Evolutionary conservation across 2,113 vertebrate species (phyloP), one percentile per base, ranked within the genome.

Genomic region (Cyanocitta stelleri): DNA sequence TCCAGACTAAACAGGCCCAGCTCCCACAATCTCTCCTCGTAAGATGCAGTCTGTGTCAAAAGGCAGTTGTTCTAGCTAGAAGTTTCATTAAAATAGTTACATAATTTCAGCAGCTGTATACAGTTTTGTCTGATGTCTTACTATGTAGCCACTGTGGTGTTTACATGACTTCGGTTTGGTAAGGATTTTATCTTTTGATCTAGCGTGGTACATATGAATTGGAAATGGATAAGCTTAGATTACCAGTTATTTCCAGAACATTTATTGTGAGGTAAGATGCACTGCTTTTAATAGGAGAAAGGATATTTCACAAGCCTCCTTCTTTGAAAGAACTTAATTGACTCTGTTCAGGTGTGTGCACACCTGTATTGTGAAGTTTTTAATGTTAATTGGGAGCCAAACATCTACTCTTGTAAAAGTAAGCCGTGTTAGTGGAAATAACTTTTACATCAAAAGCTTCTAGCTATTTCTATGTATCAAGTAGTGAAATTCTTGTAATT

Each of bases 201-300:
- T 19, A 8, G 5, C 0, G 0, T 30, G 8, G 32, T 46, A 6
- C 1, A 0, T 54, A 1, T 5, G 23, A 46, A 22, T 22, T 71
- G n/a, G 63, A 71, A 77, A 67, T 10, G 1, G 12, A 6, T 62
- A 8, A 12, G 6, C 23, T 90, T 43, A 64, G 51, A 21, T 83
- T 58, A 35, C 14, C 6, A 41, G 0, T 41, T 21, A 16, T 32
- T 80, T 58, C 72, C 22, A 22, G 19, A 66, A 32, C 30, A 11
- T 1, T 22, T 26, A 18, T 18, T 39, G 35, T 6, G 12, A 58
- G 30, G 13, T 69, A 58, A 79, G 11, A 19, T 35, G 4, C 41
- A 23, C 32, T 67, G 3, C 27, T 43, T 94, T 71, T 24, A 23
- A 5, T 32, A 49, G 37, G 35, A 44, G 27, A 52, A 72, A 56